These are phyloP conservation scores for Brachypteracias leptosomus DNA, from an alignment of 2,113 vertebrate species.

Conservation along the genomic window DNA sequence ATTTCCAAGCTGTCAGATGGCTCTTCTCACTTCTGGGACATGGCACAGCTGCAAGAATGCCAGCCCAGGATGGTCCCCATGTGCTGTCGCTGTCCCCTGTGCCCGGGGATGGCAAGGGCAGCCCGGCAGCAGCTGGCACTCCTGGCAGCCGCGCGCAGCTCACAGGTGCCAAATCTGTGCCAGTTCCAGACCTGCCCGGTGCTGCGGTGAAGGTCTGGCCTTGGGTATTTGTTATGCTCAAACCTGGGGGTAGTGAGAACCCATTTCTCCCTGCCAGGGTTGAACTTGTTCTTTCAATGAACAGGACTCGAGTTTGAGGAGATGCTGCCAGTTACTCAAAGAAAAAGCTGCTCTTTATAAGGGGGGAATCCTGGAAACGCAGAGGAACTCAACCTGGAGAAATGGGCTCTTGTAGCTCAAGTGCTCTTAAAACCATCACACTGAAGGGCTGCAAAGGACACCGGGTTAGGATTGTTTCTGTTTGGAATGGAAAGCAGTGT, in stretches of 20 bases:
- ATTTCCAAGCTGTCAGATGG: not conserved
- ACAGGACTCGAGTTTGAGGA: not conserved
- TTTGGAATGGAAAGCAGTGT: not conserved
- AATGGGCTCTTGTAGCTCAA: not conserved
- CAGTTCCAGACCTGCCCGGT: not conserved
- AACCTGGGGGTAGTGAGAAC: not conserved
- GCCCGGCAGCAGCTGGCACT: fast-evolving
- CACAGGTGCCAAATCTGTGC: not conserved
- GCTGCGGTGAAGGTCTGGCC: not conserved
- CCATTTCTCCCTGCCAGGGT: not conserved
- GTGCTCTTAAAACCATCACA: not conserved
- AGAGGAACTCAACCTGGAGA: not conserved
- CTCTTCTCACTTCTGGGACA: not conserved
- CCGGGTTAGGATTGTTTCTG: not conserved
- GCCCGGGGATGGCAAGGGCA: not conserved
- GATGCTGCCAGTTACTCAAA: not conserved
- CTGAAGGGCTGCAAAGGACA: not conserved
- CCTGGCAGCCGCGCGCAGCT: not conserved
- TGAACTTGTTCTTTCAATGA: not conserved
- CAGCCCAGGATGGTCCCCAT: not conserved
- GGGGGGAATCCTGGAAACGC: not conserved
- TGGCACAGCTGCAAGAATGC: not conserved
- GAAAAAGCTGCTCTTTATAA: not conserved
- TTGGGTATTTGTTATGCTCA: not conserved
- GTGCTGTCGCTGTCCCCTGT: not conserved